phyloP scores from a whole-genome alignment of 2,797 vertebrate genomes.

The Enteromius afrohamiltoni region DNA sequence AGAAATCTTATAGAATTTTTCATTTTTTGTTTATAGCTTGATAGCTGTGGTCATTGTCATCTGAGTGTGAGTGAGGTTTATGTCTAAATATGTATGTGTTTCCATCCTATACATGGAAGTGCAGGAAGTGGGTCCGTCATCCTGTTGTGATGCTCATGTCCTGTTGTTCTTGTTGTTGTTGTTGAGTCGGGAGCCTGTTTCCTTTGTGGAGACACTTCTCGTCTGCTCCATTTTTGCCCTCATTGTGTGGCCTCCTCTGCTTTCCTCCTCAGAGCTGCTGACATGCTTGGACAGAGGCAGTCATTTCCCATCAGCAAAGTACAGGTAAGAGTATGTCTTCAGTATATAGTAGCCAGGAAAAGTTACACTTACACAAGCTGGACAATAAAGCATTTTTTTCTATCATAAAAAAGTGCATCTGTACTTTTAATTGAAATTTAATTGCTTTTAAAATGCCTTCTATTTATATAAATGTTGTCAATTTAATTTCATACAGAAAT shows the following conservation, averaged over 20 bases:
- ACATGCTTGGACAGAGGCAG: constrained; percentile 84
- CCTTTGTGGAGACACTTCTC: constrained; percentile 44
- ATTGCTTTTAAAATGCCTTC: background rate
- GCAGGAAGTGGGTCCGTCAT: constrained; percentile 60
- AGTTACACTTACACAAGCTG: background rate
- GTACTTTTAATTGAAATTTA: background rate
- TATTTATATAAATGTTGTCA: background rate
- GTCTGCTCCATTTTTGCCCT: constrained; percentile 43
- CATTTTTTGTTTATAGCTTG: background rate
- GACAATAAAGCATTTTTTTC: background rate
- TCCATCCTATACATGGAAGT: constrained; percentile 26
- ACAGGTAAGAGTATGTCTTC: constrained; percentile 76
- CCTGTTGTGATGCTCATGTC: constrained; percentile 61
- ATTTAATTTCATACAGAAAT: background rate
- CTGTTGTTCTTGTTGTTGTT: constrained; percentile 51
- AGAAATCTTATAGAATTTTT: background rate
- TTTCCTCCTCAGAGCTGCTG: constrained; percentile 81
- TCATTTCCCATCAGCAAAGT: constrained; percentile 76
- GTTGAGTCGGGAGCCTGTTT: constrained; percentile 39
- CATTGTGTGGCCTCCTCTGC: constrained; percentile 65
- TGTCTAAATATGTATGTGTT: background rate
- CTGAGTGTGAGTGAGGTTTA: constrained; percentile 15
- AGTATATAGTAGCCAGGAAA: background rate
- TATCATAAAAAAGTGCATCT: background rate
- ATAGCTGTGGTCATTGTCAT: background rate